These are phyloP conservation scores for Physeter macrocephalus DNA, from an alignment of 2,113 vertebrate genomes.

Conservation along the genomic window DNA sequence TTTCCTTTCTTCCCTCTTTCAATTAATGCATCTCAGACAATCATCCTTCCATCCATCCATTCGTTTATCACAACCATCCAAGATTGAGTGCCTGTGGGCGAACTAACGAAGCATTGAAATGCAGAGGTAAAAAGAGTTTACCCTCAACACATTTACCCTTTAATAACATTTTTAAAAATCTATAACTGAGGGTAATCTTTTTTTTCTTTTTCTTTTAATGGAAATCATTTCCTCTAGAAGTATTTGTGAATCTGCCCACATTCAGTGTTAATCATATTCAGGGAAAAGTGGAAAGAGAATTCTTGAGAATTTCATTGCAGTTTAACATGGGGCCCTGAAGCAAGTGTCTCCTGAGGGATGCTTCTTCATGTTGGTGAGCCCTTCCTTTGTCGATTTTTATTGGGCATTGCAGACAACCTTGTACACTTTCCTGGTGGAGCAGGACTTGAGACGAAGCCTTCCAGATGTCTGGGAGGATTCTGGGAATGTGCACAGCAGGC, in stretches of 20 bases:
- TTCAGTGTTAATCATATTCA: background rate
- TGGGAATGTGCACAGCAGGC: background rate
- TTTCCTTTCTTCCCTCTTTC: background rate
- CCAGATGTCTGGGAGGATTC: background rate
- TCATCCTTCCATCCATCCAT: background rate
- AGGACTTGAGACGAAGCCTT: background rate
- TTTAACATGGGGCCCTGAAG: background rate
- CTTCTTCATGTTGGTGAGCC: no score
- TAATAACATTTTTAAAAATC: background rate
- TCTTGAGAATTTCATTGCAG: background rate
- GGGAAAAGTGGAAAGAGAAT: background rate
- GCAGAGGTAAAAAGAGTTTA: background rate
- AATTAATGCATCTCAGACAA: background rate
- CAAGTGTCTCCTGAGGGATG: background rate
- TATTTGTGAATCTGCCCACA: background rate
- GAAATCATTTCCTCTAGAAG: background rate
- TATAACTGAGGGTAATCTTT: background rate
- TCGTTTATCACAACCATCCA: background rate
- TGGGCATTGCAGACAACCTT: background rate
- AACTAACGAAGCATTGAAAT: background rate
- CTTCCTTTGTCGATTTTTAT: background rate
- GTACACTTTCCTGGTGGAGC: background rate
- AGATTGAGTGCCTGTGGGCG: background rate
- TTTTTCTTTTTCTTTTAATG: background rate
- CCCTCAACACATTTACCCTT: background rate